Conservation (phyloP, 2,797 vertebrate species). For the Leucoraja ocellata region DNA sequence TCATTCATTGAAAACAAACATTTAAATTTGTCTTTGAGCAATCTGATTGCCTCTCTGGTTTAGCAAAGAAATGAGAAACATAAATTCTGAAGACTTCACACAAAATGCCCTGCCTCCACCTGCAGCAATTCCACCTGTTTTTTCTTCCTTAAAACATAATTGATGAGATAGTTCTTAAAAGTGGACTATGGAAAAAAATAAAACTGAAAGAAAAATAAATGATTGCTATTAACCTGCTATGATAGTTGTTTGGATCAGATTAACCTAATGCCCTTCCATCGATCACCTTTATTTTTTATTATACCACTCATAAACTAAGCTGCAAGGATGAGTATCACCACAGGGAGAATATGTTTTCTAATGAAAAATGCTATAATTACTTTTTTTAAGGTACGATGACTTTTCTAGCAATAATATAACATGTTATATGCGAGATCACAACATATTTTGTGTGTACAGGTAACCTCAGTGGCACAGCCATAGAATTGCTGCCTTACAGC, state of each 20-base stretch:
- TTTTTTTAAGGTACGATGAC: background rate
- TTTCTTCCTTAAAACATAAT: background rate
- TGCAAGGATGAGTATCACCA: background rate
- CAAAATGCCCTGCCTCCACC: background rate
- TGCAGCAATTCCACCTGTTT: background rate
- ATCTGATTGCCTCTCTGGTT: background rate
- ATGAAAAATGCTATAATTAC: conserved; percentile 8
- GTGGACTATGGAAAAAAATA: background rate
- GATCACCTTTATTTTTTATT: background rate
- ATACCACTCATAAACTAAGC: too few relatives aligned
- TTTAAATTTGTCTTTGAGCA: background rate
- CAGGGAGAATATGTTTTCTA: background rate
- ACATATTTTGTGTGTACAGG: background rate
- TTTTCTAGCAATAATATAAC: conserved; percentile 5
- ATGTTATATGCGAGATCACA: background rate
- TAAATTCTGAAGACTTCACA: background rate
- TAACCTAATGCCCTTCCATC: background rate
- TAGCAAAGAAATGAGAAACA: background rate
- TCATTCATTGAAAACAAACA: background rate
- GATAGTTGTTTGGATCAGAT: background rate
- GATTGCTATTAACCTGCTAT: background rate
- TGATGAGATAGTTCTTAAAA: background rate
- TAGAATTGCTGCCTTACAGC: too few relatives aligned
- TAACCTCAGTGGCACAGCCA: too few relatives aligned
- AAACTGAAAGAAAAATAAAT: background rate